Evolutionary conservation across 2,888 invertebrate genomes (phyloP).

Genomic region (Tetheella fluctuosa): DNA sequence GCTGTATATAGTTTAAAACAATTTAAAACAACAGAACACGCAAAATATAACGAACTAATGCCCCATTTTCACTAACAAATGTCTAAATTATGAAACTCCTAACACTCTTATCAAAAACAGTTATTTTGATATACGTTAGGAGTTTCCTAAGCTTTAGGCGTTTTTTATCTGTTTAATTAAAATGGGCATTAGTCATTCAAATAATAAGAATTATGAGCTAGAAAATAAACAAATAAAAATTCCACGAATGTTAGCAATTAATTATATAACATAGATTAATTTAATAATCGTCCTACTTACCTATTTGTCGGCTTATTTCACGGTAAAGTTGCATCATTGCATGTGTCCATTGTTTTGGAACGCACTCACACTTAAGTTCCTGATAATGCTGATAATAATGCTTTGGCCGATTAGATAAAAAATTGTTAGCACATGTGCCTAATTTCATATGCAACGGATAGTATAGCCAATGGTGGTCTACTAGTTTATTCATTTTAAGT

Average conservation of each 20-base stretch:
- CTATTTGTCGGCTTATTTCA: constrained; percentile 16
- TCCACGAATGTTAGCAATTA: background rate
- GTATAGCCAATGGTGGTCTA: background rate
- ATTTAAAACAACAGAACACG: too few species aligned
- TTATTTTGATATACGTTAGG: too few species aligned
- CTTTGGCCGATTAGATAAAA: constrained; percentile 38
- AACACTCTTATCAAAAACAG: too few species aligned
- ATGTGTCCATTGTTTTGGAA: constrained; percentile 33
- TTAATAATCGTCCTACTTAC: constrained; percentile 10
- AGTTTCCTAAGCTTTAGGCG: too few species aligned
- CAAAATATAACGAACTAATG: too few species aligned
- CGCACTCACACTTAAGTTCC: constrained; percentile 11
- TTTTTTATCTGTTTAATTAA: too few species aligned
- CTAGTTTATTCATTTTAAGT: background rate
- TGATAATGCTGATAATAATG: constrained; percentile 32
- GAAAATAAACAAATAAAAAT: background rate
- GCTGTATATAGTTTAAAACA: too few species aligned
- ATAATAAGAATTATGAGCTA: background rate
- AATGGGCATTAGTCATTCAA: too few species aligned
- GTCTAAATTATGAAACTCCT: too few species aligned
- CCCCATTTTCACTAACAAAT: too few species aligned
- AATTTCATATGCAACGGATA: background rate
- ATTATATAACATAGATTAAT: constrained; percentile 1
- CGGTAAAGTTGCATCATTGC: constrained; percentile 29
- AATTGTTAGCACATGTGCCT: constrained; percentile 10